phyloP scores from a whole-genome alignment of 2,113 vertebrate species.

The Alligator sinensis region DNA sequence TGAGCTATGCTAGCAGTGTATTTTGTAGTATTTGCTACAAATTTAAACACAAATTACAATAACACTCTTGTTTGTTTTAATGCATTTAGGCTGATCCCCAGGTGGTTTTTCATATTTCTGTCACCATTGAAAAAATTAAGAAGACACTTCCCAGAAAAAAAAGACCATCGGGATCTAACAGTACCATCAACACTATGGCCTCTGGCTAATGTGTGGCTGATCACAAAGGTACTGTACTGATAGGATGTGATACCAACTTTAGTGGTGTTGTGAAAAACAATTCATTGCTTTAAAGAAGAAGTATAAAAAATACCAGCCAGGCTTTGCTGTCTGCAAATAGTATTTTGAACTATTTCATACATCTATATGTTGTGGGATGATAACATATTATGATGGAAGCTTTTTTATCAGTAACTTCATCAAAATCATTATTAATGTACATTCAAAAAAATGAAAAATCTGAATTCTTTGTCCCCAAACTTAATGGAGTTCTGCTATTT shows the following conservation, averaged over 20 bases:
- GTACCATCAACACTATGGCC: background rate
- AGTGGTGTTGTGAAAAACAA: background rate
- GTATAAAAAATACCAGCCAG: background rate
- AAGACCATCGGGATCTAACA: background rate
- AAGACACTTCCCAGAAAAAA: background rate
- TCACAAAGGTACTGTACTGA: slow-evolving; percentile 59
- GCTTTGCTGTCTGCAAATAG: background rate
- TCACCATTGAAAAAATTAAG: slow-evolving; percentile 35
- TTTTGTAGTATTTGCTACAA: background rate
- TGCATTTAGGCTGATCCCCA: slow-evolving; percentile 46
- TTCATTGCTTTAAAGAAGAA: background rate
- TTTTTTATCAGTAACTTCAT: background rate
- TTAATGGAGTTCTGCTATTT: background rate
- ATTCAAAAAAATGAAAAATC: background rate
- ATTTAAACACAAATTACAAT: background rate
- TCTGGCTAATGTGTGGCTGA: slow-evolving; percentile 51
- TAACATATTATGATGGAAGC: background rate
- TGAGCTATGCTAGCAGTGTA: background rate
- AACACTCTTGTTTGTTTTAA: background rate
- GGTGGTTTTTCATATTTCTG: slow-evolving; percentile 48
- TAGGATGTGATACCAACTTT: background rate
- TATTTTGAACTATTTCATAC: background rate
- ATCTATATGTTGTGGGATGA: background rate
- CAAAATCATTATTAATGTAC: background rate
- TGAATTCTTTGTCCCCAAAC: background rate